Conservation (phyloP, 1,140 invertebrate species). For the Odontomachus brunneus region DNA sequence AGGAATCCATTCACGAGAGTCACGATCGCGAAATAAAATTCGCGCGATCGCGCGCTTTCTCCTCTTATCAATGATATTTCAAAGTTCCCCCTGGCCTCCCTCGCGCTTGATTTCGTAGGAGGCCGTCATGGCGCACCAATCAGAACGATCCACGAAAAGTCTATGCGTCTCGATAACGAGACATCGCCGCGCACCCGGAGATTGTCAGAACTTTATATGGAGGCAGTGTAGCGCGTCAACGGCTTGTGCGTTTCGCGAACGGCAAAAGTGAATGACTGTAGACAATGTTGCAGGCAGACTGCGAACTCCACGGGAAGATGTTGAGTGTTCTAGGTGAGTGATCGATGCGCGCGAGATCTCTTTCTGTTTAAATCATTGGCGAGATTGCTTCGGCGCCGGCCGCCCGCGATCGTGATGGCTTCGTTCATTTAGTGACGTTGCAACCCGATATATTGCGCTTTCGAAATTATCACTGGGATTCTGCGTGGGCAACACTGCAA, state of each 20-base stretch:
- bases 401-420: not conserved
- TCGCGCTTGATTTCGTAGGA: not conserved
- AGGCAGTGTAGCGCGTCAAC: slow-evolving; percentile 27
- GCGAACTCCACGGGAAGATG: slow-evolving; percentile 20
- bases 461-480: not conserved
- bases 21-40: too few relatives aligned
- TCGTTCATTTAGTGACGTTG: not conserved
- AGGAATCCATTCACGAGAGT: too few relatives aligned
- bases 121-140: slow-evolving; percentile 79
- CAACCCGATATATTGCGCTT: not conserved
- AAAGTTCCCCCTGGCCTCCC: too few relatives aligned
- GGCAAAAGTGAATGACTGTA: slow-evolving; percentile 22
- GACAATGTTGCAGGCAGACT: not conserved
- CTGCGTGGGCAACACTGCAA: not conserved
- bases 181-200: slow-evolving; percentile 15
- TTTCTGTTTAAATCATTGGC: not conserved
- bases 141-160: slow-evolving; percentile 81
- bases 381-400: not conserved
- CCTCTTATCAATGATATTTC: too few relatives aligned
- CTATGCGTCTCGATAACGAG: slow-evolving; percentile 34
- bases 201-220: slow-evolving; percentile 73
- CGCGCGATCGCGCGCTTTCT: too few relatives aligned
- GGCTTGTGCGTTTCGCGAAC: slow-evolving; percentile 6
- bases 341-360: too few relatives aligned
- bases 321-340: slow-evolving; percentile 24